Evolutionary conservation across 2,797 vertebrate species (phyloP).

Genomic region (Cyprinella venusta): DNA sequence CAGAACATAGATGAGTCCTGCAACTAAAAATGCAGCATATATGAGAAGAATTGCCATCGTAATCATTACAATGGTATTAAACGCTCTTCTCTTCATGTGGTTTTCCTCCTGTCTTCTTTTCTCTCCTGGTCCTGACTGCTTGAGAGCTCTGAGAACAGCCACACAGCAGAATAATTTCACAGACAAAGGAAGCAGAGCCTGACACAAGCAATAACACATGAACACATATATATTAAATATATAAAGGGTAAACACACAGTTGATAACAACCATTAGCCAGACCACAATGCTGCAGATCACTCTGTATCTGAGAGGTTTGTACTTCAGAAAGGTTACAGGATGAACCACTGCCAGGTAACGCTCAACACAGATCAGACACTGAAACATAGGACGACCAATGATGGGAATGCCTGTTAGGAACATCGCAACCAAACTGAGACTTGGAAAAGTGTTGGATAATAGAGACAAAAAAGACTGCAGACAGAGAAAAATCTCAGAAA

Average conservation of each 20-base stretch:
- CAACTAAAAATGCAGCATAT: background rate
- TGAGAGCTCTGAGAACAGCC: slow-evolving; percentile 30
- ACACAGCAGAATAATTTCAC: slow-evolving; percentile 37
- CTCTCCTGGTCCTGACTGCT: slow-evolving; percentile 30
- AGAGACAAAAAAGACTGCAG: background rate
- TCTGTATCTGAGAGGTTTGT: slow-evolving; percentile 51
- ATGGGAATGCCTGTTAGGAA: background rate
- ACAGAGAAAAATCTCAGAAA: slow-evolving; percentile 11
- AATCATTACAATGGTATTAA: slow-evolving; percentile 19
- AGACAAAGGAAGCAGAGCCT: background rate
- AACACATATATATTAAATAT: background rate
- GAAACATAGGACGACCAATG: slow-evolving; percentile 39
- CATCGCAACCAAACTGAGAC: background rate
- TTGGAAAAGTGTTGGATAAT: background rate
- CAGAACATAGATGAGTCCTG: slow-evolving; percentile 32
- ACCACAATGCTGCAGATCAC: slow-evolving; percentile 3
- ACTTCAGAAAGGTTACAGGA: slow-evolving; percentile 54
- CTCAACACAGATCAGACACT: slow-evolving; percentile 45
- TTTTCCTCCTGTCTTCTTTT: background rate
- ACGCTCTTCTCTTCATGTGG: slow-evolving; percentile 9
- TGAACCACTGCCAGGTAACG: slow-evolving; percentile 49
- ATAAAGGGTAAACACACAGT: background rate
- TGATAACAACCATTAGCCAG: background rate
- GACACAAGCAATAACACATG: background rate
- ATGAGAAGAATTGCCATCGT: background rate